Percentiles rank a stretch among this genome's conserved stretches.
Conservation (phyloP, 2,888 invertebrate genomes). For the Drosophila nr. medialis region DNA sequence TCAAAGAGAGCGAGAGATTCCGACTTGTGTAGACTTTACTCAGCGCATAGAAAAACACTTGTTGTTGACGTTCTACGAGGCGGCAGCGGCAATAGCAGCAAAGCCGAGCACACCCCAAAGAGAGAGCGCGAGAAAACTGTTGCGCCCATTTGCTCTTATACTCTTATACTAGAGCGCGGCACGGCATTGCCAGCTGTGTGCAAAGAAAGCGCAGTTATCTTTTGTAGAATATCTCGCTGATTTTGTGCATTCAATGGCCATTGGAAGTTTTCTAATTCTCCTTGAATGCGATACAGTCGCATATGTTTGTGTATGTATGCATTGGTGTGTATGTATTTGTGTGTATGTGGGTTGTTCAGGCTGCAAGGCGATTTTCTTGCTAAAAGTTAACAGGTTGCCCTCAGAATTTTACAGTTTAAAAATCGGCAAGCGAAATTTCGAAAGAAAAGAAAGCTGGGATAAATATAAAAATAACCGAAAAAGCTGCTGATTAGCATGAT, state of each 20-base stretch:
- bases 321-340: not conserved
- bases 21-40: slow-evolving; percentile 49
- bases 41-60: slow-evolving; percentile 63
- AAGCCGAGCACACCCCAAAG: slow-evolving; percentile 59
- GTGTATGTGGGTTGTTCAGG: slow-evolving; percentile 7
- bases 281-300: slow-evolving; percentile 1
- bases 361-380: slow-evolving; percentile 7
- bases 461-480: not conserved
- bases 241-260: slow-evolving; percentile 30
- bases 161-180: slow-evolving; percentile 39
- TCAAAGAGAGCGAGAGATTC: slow-evolving; percentile 47
- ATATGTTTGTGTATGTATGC: not conserved
- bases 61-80: slow-evolving; percentile 64
- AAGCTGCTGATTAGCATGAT: not conserved
- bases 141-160: slow-evolving; percentile 48
- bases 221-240: slow-evolving; percentile 63
- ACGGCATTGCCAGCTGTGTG: slow-evolving; percentile 54
- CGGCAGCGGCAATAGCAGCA: slow-evolving; percentile 7
- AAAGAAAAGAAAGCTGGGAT: not conserved
- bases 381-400: slow-evolving; percentile 64
- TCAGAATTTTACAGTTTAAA: slow-evolving; percentile 18
- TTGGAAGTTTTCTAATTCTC: slow-evolving; percentile 3
- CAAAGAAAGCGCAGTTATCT: slow-evolving; percentile 71
- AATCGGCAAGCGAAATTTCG: not conserved
- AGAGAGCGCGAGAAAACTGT: slow-evolving; percentile 53